These are phyloP conservation scores for Meandrina meandrites DNA, from an alignment of 92 coral and sea anemone genomes.

Conservation along the genomic window DNA sequence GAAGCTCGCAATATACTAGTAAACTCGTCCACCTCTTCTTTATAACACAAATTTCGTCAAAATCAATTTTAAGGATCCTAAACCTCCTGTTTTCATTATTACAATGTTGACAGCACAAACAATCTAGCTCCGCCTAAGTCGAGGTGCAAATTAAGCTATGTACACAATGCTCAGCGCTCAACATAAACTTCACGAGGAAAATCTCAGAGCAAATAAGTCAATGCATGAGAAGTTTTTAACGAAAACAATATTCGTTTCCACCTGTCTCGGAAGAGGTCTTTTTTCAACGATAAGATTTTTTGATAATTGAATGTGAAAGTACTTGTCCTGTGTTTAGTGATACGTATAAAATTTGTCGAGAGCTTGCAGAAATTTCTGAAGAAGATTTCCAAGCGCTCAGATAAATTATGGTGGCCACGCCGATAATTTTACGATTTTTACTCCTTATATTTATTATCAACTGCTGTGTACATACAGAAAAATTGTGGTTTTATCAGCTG, in stretches of 20 bases:
- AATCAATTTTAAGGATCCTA: background rate
- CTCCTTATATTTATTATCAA: background rate
- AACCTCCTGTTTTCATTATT: background rate
- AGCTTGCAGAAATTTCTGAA: background rate
- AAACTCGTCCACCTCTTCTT: background rate
- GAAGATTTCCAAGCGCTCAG: background rate
- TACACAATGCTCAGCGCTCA: background rate
- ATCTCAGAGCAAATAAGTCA: background rate
- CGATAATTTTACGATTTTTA: background rate
- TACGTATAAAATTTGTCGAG: background rate
- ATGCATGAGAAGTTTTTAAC: background rate
- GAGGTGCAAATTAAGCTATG: background rate
- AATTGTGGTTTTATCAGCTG: constrained; percentile 12
- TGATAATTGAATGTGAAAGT: background rate
- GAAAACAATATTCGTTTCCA: background rate
- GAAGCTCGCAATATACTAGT: background rate
- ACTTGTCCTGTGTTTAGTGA: background rate
- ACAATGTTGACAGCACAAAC: background rate
- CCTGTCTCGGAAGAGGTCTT: background rate
- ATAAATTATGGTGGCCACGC: background rate
- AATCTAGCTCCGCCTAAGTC: background rate
- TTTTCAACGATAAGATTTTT: background rate
- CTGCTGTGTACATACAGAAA: background rate
- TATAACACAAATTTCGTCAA: background rate
- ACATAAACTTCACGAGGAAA: background rate